Base-by-base conservation (phyloP, 2,113 vertebrate genomes). In the Trichechus manatus region DNA sequence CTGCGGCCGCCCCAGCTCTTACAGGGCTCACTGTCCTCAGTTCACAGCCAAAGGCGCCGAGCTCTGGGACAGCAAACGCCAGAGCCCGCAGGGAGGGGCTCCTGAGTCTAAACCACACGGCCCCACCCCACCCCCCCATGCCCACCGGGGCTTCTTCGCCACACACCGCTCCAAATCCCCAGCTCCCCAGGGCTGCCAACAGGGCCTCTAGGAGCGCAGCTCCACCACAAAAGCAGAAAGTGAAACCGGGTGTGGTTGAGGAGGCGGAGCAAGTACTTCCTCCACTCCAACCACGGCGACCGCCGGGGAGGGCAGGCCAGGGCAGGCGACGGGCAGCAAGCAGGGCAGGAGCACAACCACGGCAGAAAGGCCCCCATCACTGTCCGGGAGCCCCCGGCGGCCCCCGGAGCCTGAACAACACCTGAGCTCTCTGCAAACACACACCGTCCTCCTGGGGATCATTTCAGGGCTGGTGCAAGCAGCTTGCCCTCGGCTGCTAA, bases 191-290 rank as follows among this genome's bases (percentile, higher is more conserved):
- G 72, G 72, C 33, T 5, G 29, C 64, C 27, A 33, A 23, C 39
- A 39, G 39, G 33, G 68, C 70, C n/a, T 56, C 53, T 56, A 56
- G 53, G 53, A 56, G 13, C 11, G 33, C 70, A 74, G 87, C 95
- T 96, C 11, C 3, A 17, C 82, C 59, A 53, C 50, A 89, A 91
- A 89, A 88, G 29, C 96, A 68, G 96, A 98, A 98, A 98, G 95
- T 66, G 75, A 98, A 98, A 97, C 96, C 87, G 93, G 85, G 2
- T 96, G 97, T 42, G 98, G 98, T 97, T 96, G 89, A 72, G 92
- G 25, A 81, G 91, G 94, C n/a, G 86, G 81, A 93, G 95, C 89
- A 92, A 96, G 96, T 59, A 94, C 97, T 98, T 98, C 98, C 98
- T 97, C 23, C 19, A 4, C 56, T 63, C 89, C 88, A 91, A 97